Percentiles rank a stretch among this genome's conserved stretches.
These are phyloP conservation scores for Pollimyrus isidori DNA, from an alignment of 2,113 vertebrate genomes.

Conservation along the genomic window DNA sequence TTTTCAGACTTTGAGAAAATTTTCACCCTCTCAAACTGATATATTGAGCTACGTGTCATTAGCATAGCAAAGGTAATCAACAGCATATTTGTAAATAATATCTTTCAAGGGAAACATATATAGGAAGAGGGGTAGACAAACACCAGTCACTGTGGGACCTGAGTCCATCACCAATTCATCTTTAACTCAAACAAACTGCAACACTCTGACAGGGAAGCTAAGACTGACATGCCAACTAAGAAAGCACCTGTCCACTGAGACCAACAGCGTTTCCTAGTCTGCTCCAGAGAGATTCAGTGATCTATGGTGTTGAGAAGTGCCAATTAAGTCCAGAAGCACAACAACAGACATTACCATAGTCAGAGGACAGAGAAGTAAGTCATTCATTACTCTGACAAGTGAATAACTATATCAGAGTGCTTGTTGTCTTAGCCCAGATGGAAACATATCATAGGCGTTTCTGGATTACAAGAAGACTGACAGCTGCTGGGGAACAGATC, in stretches of 20 bases:
- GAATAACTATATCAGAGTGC: background rate
- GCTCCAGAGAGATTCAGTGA: background rate
- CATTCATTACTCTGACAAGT: constrained; percentile 1
- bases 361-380: background rate
- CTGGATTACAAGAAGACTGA: background rate
- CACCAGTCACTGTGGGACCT: background rate
- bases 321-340: background rate
- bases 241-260: background rate
- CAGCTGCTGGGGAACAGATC: background rate
- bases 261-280: background rate
- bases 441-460: background rate
- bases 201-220: background rate
- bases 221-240: background rate
- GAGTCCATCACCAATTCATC: background rate
- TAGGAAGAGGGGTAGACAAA: background rate
- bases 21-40: background rate
- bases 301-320: background rate
- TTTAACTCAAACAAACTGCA: background rate
- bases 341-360: background rate
- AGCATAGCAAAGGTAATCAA: background rate
- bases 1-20: background rate
- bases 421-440: background rate
- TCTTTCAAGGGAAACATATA: background rate
- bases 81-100: background rate
- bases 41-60: background rate